Percentiles rank a stretch among this genome's conserved stretches.
phyloP scores from a whole-genome alignment of 2,888 invertebrate species.

The Nebria salina region DNA sequence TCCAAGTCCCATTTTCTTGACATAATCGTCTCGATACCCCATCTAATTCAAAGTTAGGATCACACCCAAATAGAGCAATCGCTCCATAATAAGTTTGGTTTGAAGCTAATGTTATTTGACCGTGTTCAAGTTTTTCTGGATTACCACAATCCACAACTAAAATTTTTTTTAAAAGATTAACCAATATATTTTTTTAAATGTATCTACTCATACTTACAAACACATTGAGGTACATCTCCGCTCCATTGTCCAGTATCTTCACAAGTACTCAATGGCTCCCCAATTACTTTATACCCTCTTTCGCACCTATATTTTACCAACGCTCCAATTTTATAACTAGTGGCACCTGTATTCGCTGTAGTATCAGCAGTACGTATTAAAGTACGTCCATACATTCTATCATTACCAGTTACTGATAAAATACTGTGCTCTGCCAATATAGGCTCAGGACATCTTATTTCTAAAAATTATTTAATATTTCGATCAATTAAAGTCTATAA shows the following conservation, averaged over 20 bases:
- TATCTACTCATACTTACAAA: slow-evolving; percentile 73
- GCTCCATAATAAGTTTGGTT: slow-evolving; percentile 92
- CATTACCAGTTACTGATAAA: slow-evolving; percentile 89
- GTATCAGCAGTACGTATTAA: slow-evolving; percentile 79
- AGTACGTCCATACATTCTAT: slow-evolving; percentile 87
- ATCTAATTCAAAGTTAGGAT: slow-evolving; percentile 80
- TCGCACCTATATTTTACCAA: slow-evolving; percentile 90
- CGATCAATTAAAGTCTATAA: neutral
- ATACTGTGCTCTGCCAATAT: slow-evolving; percentile 84
- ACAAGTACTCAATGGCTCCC: slow-evolving; percentile 85
- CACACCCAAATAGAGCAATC: slow-evolving; percentile 84
- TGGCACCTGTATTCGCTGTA: slow-evolving; percentile 69
- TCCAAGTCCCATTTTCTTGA: slow-evolving; percentile 91
- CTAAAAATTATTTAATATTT: slow-evolving; percentile 63
- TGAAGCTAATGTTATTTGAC: slow-evolving; percentile 81
- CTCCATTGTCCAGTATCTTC: slow-evolving; percentile 89
- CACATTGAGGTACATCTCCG: slow-evolving; percentile 82
- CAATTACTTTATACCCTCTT: slow-evolving; percentile 84
- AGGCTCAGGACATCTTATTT: slow-evolving; percentile 89
- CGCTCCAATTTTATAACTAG: slow-evolving; percentile 87
- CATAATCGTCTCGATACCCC: slow-evolving; percentile 86
- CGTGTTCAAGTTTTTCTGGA: slow-evolving; percentile 77
- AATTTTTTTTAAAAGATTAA: slow-evolving; percentile 47
- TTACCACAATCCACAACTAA: slow-evolving; percentile 87
- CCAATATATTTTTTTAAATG: slow-evolving; percentile 13